Conservation (phyloP, 2,113 vertebrate genomes). For the Platichthys stellatus region DNA sequence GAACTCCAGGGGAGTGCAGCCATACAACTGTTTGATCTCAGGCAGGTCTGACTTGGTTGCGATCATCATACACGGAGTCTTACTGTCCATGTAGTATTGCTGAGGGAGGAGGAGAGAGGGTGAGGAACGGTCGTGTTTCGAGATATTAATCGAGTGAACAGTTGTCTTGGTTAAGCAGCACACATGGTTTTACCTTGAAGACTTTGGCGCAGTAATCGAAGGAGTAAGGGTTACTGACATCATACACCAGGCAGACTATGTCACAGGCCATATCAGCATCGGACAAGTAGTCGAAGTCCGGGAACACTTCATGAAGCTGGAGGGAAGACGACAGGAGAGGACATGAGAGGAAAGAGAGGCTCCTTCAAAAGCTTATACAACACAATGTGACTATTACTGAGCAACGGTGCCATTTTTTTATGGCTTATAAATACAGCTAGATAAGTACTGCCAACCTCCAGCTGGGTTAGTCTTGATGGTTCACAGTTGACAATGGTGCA, state of each 20-base stretch:
- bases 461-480: too few species aligned
- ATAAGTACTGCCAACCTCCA: too few species aligned
- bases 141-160: not conserved
- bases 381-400: too few species aligned
- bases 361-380: not conserved
- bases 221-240: constrained; percentile 92
- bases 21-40: constrained; percentile 90
- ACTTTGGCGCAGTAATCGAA: constrained; percentile 96
- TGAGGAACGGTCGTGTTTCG: fast-evolving
- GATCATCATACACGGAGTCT: constrained; percentile 93
- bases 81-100: constrained; percentile 97
- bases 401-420: too few species aligned
- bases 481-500: too few species aligned
- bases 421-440: too few species aligned
- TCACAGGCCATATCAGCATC: constrained; percentile 92
- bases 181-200: constrained; percentile 87
- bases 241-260: constrained; percentile 93
- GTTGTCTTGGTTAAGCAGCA: not conserved
- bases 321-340: constrained; percentile 6
- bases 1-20: constrained; percentile 92
- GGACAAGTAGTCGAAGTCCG: constrained; percentile 90
- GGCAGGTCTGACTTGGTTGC: constrained; percentile 95
- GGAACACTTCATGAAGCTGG: constrained; percentile 91
- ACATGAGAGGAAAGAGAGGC: not conserved
- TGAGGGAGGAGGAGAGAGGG: constrained; percentile 56